Evolutionary conservation across 2,797 vertebrate genomes (phyloP).

Genomic region (Phaenicophaeus curvirostris): DNA sequence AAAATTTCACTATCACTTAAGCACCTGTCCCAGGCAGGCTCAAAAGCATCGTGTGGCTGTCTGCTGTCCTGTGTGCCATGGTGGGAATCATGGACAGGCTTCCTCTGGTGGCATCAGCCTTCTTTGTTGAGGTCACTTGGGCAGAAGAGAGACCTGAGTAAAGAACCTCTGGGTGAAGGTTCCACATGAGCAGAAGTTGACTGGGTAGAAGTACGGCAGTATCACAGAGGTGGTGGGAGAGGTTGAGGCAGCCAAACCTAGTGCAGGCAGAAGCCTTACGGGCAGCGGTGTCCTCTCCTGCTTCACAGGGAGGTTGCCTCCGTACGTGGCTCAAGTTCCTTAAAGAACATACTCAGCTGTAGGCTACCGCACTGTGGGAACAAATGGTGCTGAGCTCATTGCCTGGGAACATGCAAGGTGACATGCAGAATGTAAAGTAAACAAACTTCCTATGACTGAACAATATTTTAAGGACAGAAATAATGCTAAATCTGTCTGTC

Average conservation of each 20-base stretch:
- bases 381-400: neutral
- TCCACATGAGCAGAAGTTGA: neutral
- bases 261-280: neutral
- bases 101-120: neutral
- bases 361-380: neutral
- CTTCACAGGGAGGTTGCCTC: neutral
- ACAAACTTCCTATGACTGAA: neutral
- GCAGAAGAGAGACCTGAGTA: neutral
- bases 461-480: neutral
- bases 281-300: neutral
- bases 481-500: neutral
- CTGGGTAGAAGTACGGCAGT: neutral
- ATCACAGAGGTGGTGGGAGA: neutral
- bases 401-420: neutral
- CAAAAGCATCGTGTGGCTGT: rapidly evolving
- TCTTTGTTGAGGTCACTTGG: neutral
- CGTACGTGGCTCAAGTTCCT: neutral
- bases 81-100: rapidly evolving
- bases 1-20: neutral
- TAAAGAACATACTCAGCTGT: neutral
- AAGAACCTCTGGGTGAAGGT: neutral
- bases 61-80: rapidly evolving
- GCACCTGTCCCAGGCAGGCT: neutral
- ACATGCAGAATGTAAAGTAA: neutral
- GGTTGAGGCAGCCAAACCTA: neutral